phyloP scores from a whole-genome alignment of 2,888 invertebrate genomes.

The Dascillus cervinus region DNA sequence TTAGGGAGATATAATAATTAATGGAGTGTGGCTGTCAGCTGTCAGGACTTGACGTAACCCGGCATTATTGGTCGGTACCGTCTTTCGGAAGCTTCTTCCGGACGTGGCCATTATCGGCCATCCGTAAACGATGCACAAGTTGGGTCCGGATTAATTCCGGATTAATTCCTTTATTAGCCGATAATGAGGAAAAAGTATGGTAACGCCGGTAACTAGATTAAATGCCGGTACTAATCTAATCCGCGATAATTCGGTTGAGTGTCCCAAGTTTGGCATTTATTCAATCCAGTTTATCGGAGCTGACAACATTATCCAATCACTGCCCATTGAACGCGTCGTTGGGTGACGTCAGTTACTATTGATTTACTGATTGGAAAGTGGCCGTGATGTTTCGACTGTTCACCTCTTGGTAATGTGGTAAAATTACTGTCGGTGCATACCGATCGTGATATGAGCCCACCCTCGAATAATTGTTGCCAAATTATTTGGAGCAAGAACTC shows the following conservation, averaged over 20 bases:
- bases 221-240: conserved; percentile 10
- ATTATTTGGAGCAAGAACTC: conserved; percentile 23
- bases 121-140: too few species aligned
- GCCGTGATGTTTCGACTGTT: conserved; percentile 8
- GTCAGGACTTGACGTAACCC: conserved; percentile 24
- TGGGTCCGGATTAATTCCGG: too few species aligned
- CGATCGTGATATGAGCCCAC: too few species aligned
- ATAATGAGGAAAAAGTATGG: conserved; percentile 8
- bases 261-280: conserved; percentile 22
- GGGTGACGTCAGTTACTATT: conserved; percentile 16
- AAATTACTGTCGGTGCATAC: background rate
- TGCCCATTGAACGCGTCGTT: conserved; percentile 22
- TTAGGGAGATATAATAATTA: conserved; percentile 28
- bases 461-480: conserved; percentile 25
- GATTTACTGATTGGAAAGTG: conserved; percentile 11
- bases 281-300: conserved; percentile 23
- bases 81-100: conserved; percentile 16
- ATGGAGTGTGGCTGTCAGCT: conserved; percentile 28
- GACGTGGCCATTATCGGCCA: too few species aligned
- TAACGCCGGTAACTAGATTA: conserved; percentile 12
- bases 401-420: conserved; percentile 8
- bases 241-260: conserved; percentile 8
- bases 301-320: conserved; percentile 28
- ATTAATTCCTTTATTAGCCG: conserved; percentile 10
- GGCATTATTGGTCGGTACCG: conserved; percentile 18